Evolutionary conservation across 2,888 invertebrate genomes (phyloP).

Genomic region (Meandrusa payeni): DNA sequence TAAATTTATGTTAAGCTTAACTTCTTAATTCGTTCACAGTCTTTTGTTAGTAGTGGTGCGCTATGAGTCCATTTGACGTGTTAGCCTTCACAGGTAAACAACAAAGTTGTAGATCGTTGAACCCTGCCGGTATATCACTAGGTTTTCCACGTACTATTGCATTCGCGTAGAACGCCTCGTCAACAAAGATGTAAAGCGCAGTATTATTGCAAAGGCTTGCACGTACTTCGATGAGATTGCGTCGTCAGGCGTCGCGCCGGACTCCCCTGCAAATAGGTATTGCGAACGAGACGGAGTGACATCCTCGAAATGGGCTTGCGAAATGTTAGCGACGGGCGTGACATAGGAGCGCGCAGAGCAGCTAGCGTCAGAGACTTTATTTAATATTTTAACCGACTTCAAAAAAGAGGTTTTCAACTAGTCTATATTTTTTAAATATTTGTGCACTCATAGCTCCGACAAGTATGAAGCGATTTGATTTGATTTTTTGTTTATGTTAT

Average conservation of each 20-base stretch:
- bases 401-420: no score
- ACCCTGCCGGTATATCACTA: neutral
- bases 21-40: no score
- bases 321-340: conserved; percentile 20
- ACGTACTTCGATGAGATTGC: conserved; percentile 19
- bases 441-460: no score
- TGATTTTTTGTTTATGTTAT: no score
- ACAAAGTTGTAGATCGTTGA: conserved; percentile 6
- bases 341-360: conserved; percentile 4
- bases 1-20: no score
- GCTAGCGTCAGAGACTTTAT: neutral
- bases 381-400: no score
- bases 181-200: conserved; percentile 9
- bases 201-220: conserved; percentile 3
- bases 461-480: no score
- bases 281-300: conserved; percentile 18
- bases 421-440: no score
- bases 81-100: no score
- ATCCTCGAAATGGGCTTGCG: conserved; percentile 13
- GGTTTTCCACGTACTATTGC: conserved; percentile 20
- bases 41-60: no score
- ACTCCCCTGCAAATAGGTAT: conserved; percentile 17
- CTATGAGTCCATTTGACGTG: no score
- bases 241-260: conserved; percentile 1
- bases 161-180: neutral